phyloP scores from a whole-genome alignment of 2,888 invertebrate species.

The Frankliniella intonsa region DNA sequence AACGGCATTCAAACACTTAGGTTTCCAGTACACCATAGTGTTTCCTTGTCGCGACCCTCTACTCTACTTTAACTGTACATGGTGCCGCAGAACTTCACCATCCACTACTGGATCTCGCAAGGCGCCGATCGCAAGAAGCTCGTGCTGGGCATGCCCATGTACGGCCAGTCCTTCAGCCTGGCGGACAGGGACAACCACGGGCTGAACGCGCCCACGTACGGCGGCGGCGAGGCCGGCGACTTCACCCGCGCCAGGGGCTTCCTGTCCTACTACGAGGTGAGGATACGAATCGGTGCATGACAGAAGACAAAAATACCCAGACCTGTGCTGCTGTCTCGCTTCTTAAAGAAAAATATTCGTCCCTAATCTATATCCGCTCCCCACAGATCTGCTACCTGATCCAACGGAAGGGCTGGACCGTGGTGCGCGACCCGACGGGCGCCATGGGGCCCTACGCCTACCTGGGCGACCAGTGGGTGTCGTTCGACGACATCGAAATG shows the following conservation, averaged over 20 bases:
- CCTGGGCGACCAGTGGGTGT: slow-evolving; percentile 83
- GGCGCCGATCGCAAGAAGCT: slow-evolving; percentile 76
- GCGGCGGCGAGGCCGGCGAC: slow-evolving; percentile 85
- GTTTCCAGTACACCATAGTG: background rate
- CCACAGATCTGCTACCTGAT: slow-evolving; percentile 74
- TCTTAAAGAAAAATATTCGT: background rate
- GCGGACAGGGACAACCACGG: slow-evolving; percentile 60
- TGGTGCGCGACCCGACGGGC: slow-evolving; percentile 70
- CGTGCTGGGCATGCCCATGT: slow-evolving; percentile 82
- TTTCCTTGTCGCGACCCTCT: background rate
- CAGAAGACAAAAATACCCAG: no score
- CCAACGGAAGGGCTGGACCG: slow-evolving; percentile 68
- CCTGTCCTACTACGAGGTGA: slow-evolving; percentile 80
- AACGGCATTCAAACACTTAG: background rate
- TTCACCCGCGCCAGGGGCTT: slow-evolving; percentile 84
- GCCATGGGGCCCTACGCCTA: slow-evolving; percentile 86
- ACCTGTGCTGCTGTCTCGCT: no score
- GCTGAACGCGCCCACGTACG: slow-evolving; percentile 72
- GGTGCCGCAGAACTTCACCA: slow-evolving; percentile 68
- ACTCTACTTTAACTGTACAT: background rate
- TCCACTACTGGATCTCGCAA: slow-evolving; percentile 77
- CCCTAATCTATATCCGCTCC: slow-evolving; percentile 30
- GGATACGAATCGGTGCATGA: no score
- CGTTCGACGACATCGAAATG: slow-evolving; percentile 84
- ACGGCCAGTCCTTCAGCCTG: slow-evolving; percentile 82